Percentiles rank a stretch among this genome's conserved stretches.
Conservation (phyloP, 1,140 invertebrate species). For the Drosophila orena region DNA sequence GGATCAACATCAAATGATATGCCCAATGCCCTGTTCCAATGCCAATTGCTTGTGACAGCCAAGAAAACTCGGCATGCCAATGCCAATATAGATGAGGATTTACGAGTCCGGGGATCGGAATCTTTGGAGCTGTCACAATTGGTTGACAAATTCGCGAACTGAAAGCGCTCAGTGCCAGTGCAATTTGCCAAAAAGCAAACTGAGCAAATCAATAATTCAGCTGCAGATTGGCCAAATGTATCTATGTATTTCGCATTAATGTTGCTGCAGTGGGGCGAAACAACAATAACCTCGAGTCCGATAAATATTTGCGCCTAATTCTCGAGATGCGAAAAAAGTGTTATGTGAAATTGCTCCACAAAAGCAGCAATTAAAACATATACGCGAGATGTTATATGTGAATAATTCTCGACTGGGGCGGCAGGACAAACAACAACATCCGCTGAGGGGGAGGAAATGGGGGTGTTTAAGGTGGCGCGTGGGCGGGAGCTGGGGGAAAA, state of each 20-base stretch:
- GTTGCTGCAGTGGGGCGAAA: conserved; percentile 51
- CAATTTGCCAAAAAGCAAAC: conserved; percentile 41
- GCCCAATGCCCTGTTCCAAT: conserved; percentile 46
- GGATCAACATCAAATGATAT: conserved; percentile 38
- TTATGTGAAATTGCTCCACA: conserved; percentile 62
- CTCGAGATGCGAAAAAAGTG: conserved; percentile 44
- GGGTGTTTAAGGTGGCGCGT: conserved; percentile 49
- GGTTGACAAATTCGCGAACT: conserved; percentile 46
- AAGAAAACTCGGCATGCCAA: conserved; percentile 40
- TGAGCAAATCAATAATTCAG: conserved; percentile 58
- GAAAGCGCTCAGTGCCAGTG: conserved; percentile 39
- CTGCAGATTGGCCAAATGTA: conserved; percentile 22
- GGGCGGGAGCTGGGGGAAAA: conserved; percentile 44
- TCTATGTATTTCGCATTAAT: conserved; percentile 14
- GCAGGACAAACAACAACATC: conserved; percentile 76
- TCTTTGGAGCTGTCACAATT: conserved; percentile 35
- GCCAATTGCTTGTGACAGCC: conserved; percentile 66
- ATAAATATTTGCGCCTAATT: conserved; percentile 58
- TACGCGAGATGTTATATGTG: conserved; percentile 42
- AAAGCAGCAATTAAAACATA: conserved; percentile 68
- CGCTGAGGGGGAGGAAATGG: not conserved
- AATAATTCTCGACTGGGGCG: conserved; percentile 35
- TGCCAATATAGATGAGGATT: conserved; percentile 32
- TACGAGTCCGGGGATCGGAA: too few species aligned
- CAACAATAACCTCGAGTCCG: conserved; percentile 68